Base-by-base conservation (phyloP, 1,140 invertebrate genomes). In the Bombus superbus region DNA sequence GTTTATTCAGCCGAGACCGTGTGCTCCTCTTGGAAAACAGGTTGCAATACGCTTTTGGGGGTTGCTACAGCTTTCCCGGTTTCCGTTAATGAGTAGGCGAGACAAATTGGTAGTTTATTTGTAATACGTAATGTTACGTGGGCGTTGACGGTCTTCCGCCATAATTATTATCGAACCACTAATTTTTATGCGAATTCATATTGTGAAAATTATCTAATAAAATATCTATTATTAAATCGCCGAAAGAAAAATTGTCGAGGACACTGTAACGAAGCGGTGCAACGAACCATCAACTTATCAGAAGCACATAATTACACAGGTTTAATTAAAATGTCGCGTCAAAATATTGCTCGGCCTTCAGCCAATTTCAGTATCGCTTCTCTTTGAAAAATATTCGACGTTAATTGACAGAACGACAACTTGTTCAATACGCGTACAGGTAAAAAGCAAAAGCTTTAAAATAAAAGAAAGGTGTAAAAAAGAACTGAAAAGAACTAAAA, bases 1-100 rank as follows among this genome's bases (percentile, higher is more conserved):
- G 85, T 90, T 90, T 90, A 86, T 83, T 75, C 82, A 84, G 78
- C 68, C 64, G 78, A 40, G 53, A 72, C 22, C 44, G 68, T 82
- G 57, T 82, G 57, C 4, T 57, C n/a, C 57, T 86, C 81, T 66
- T 44, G n/a, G 62, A 18, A n/a, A 78, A 32, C n/a, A 25, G 40
- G 15, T 47, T 22, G 6, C 6, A 8, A 13, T 18, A 53, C 18
- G 18, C 18, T 53, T 53, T 53, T 22, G 18, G 18, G 1, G 6
- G 6, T 53, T 53, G 5, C 47, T 22, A 53, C 1, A 18, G 47
- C 6, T 53, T 53, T 18, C 18, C 18, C 47, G 18, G 47, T 72
- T 72, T 73, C 35, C 40, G 10, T 6, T 44, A 2, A n/a, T 62
- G 11, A 62, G 28, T 28, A 62, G 28, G 28, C 59, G 10, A n/a